Conservation (phyloP, 2,797 vertebrate species). For the Alexandromys oeconomus region DNA sequence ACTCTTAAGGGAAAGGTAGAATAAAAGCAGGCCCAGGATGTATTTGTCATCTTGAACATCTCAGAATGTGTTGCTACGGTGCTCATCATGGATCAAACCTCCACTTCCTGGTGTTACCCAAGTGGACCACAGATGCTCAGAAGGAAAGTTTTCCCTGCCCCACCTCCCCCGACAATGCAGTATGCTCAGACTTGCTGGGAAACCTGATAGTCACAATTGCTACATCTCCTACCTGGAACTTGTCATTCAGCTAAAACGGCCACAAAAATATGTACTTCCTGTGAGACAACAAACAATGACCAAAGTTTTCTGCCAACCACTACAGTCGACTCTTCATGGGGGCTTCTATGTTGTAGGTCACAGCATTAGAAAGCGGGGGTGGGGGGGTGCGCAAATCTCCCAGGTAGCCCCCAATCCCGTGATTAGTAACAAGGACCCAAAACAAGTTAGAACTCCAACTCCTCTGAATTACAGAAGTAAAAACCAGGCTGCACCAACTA, state of each 20-base stretch:
- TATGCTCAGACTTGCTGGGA: constrained; percentile 48
- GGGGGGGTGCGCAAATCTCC: neutral
- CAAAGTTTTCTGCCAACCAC: constrained; percentile 52
- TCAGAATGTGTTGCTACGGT: neutral
- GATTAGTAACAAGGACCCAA: neutral
- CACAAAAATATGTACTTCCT: constrained; percentile 67
- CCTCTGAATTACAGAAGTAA: constrained; percentile 22
- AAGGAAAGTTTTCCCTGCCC: neutral
- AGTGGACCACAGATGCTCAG: neutral
- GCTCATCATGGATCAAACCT: neutral
- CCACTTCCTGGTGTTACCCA: neutral
- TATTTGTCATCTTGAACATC: neutral
- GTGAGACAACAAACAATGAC: neutral
- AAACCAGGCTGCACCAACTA: neutral
- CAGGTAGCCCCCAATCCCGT: neutral
- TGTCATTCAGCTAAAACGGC: constrained; percentile 48
- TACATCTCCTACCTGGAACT: constrained; percentile 40
- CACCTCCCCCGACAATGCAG: neutral
- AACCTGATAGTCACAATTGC: constrained; percentile 3
- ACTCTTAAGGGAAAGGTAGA: neutral
- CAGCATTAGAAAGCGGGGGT: neutral
- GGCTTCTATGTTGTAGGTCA: neutral
- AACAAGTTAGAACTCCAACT: constrained; percentile 8
- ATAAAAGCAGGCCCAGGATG: neutral
- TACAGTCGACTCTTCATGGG: neutral